Percentiles rank a stretch among this genome's conserved stretches.
phyloP scores from a whole-genome alignment of 2,888 invertebrate species.

The Dryobota labecula region DNA sequence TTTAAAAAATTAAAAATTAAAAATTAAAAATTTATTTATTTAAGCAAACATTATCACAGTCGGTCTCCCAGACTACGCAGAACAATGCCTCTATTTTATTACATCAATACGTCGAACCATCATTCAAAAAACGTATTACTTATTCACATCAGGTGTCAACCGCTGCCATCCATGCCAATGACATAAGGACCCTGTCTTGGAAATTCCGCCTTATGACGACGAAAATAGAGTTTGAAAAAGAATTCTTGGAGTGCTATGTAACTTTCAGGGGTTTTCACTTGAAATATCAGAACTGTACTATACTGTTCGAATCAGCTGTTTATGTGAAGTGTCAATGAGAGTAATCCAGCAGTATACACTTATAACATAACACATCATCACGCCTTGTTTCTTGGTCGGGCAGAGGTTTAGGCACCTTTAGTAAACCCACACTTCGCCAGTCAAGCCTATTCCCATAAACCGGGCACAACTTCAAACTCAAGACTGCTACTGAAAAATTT shows the following conservation, averaged over 20 bases:
- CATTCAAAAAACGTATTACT: slow-evolving; percentile 60
- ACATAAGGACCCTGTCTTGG: neutral
- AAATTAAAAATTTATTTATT: too few species aligned
- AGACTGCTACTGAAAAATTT: too few species aligned
- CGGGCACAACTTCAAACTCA: neutral
- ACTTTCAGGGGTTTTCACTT: slow-evolving; percentile 26
- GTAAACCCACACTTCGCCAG: too few species aligned
- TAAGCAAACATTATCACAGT: neutral
- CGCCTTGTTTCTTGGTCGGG: neutral
- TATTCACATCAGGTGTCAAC: slow-evolving; percentile 65
- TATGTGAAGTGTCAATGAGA: neutral
- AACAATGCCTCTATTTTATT: slow-evolving; percentile 64
- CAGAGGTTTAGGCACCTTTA: neutral
- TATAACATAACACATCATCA: neutral
- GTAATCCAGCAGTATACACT: neutral
- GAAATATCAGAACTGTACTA: slow-evolving; percentile 16
- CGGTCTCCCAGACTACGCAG: slow-evolving; percentile 49
- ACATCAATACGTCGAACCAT: slow-evolving; percentile 68
- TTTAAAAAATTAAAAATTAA: too few species aligned
- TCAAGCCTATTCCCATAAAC: neutral
- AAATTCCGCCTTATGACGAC: slow-evolving; percentile 19
- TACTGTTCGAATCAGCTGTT: neutral
- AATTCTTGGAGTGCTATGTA: neutral
- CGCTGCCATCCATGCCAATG: slow-evolving; percentile 40
- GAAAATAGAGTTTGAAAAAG: neutral